Evolutionary conservation across 2,797 vertebrate species (phyloP), one percentile per base, ranked within the genome.

Genomic region (Sciaenops ocellatus): DNA sequence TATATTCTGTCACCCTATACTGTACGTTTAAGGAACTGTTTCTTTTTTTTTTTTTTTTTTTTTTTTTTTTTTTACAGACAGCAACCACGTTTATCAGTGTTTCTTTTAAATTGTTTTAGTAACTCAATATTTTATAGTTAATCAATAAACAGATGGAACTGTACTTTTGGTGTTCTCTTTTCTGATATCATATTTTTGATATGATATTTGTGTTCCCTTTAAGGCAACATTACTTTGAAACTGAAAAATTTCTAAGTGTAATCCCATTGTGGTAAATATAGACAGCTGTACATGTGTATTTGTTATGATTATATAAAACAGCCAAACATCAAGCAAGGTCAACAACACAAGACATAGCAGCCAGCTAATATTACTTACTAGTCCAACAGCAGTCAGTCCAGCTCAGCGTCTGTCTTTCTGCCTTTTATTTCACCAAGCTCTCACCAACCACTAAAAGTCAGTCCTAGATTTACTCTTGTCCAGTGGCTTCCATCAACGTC

Each of bases 91-190:
- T 95, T 94, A 94, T 94, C 95, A 94, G 95, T 95, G 93, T 96
- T 95, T 94, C 91, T 95, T 96, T 96, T 83, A 87, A 92, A 93
- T 94, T 93, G 93, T 95, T 96, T 95, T 94, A 96, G 94, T 94
- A 95, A 93, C 90, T 94, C 90, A 87, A 92, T 94, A 94, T 96
- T 96, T 96, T 96, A 93, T 96, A 96, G 95, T 93, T 94, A 90
- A 95, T 93, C 94, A 96, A 95, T 96, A 96, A 96, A 96, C 87
- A 87, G 88, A 93, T 93, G 90, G 85, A 93, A 92, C 89, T 91
- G 83, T 93, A 91, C 47, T 17, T 12, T 9, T 64, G 18, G 56
- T 64, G 61, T 71, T 52, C 17, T 73, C 9, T 44, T 13, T 24
- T 70, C 10, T 18, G 6, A 50, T 48, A 4, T 48, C 26, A 34